Base-by-base conservation (phyloP, 2,113 vertebrate genomes). In the Caranx ignobilis region DNA sequence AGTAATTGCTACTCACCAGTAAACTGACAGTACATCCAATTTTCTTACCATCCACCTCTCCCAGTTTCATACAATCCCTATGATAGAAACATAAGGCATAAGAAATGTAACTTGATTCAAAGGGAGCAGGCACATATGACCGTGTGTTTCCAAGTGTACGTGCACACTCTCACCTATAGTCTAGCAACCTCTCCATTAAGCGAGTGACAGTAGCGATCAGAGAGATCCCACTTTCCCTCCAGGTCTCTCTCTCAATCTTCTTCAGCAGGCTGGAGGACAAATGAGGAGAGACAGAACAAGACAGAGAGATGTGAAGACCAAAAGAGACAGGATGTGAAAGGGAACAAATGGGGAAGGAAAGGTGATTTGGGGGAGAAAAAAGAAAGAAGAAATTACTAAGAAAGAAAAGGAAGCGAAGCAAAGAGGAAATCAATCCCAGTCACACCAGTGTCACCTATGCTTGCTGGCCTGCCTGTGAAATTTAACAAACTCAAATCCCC, bases 211-310 rank as follows among this genome's bases (percentile, higher is more conserved):
- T 99, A 60, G 98, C 97, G 0, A 99, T 99, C 87, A 99, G 94
- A 0, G 98, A 99, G 92, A 99, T 96, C 0, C 98, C 98, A 71
- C 97, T 99, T 93, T 99, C 98, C 84, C 98, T 96, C 98, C 98
- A 99, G 87, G 98, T 99, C 96, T 99, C 98, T 85, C 97, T 95
- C 95, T 99, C 98, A 76, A 99, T 99, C 96, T 99, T 99, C 95
- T 99, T 99, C 92, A 99, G 93, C 70, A 99, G 94, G 89, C 97
- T 99, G 92, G 60, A 91, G 93, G 86, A 94, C 77, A 94, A 93
- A 93, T 81, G 59, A 52, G 74, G 71, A 63, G 15, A 80, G 59
- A 86, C 69, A 70, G 59, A 60, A 48, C 52, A 59, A 81, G 84
- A 81, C 0, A 66, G 62, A 78, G 54, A 67, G 8, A 70, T 41